These are phyloP conservation scores for Nasonia oneida DNA, from an alignment of 2,888 invertebrate species.

Conservation along the genomic window DNA sequence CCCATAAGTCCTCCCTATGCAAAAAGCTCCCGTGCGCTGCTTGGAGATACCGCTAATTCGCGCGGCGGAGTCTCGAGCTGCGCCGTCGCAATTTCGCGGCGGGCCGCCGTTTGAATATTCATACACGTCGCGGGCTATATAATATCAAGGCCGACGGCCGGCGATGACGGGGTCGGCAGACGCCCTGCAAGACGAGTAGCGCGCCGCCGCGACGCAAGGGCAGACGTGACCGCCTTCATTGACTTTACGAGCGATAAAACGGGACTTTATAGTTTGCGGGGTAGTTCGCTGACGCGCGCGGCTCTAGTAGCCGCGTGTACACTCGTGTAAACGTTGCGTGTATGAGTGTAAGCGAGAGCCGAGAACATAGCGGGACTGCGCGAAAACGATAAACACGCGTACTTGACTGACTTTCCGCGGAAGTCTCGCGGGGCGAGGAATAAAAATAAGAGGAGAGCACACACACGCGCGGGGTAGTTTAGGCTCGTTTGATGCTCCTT, in stretches of 20 bases:
- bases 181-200: slow-evolving; percentile 66
- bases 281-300: slow-evolving; percentile 57
- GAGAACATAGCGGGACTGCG: background rate
- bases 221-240: slow-evolving; percentile 76
- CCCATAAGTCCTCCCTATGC: slow-evolving; percentile 13
- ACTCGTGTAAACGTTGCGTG: background rate
- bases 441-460: background rate
- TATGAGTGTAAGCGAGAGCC: background rate
- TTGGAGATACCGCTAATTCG: slow-evolving; percentile 19
- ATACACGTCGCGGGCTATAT: slow-evolving; percentile 23
- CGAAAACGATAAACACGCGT: slow-evolving; percentile 27
- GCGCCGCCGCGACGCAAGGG: slow-evolving; percentile 67
- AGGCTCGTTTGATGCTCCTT: slow-evolving; percentile 24
- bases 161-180: slow-evolving; percentile 52
- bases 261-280: slow-evolving; percentile 74
- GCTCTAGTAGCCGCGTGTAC: slow-evolving; percentile 17
- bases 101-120: slow-evolving; percentile 49
- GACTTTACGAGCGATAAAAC: slow-evolving; percentile 77
- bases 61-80: too few species aligned
- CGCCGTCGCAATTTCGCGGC: background rate
- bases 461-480: slow-evolving; percentile 15
- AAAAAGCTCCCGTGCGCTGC: background rate
- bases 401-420: slow-evolving; percentile 25
- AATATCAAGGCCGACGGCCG: slow-evolving; percentile 39
- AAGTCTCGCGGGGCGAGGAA: background rate